Percentiles rank a stretch among this genome's conserved stretches.
These are phyloP conservation scores for Chelon auratus DNA, from an alignment of 2,797 vertebrate species.

Conservation along the genomic window DNA sequence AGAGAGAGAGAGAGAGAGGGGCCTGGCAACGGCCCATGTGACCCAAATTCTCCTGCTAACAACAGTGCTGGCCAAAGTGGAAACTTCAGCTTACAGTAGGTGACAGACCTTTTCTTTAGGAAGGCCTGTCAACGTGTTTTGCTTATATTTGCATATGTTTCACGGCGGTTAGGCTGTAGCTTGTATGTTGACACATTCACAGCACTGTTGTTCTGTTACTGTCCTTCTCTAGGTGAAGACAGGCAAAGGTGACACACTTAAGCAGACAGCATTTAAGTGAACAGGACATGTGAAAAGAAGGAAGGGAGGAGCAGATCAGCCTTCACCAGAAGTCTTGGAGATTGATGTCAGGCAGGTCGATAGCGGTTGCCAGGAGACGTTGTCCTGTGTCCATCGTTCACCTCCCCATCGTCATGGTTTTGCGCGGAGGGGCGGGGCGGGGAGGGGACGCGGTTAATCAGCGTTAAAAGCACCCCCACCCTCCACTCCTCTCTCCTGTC, in stretches of 20 bases:
- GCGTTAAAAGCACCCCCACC: constrained; percentile 80
- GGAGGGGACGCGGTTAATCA: constrained; percentile 79
- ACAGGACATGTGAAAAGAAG: constrained; percentile 56
- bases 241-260: constrained; percentile 25
- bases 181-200: no score
- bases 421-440: constrained; percentile 21
- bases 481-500: constrained; percentile 21
- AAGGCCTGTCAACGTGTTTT: constrained; percentile 2
- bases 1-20: constrained; percentile 4
- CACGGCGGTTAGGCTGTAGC: no score
- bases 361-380: constrained; percentile 78
- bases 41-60: constrained; percentile 65
- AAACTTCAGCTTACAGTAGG: constrained; percentile 47
- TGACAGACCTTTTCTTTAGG: constrained; percentile 15
- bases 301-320: constrained; percentile 53
- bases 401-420: constrained; percentile 48
- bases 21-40: constrained; percentile 59
- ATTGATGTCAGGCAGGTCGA: constrained; percentile 74
- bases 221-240: constrained; percentile 19
- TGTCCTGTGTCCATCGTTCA: constrained; percentile 68
- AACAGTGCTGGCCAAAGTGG: constrained; percentile 26
- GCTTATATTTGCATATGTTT: neutral
- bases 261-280: constrained; percentile 34
- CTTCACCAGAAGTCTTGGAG: constrained; percentile 62
- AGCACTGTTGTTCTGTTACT: no score